Percentiles rank a stretch among this genome's conserved stretches.
phyloP scores from a whole-genome alignment of 2,888 invertebrate genomes.

The Rapana venosa region DNA sequence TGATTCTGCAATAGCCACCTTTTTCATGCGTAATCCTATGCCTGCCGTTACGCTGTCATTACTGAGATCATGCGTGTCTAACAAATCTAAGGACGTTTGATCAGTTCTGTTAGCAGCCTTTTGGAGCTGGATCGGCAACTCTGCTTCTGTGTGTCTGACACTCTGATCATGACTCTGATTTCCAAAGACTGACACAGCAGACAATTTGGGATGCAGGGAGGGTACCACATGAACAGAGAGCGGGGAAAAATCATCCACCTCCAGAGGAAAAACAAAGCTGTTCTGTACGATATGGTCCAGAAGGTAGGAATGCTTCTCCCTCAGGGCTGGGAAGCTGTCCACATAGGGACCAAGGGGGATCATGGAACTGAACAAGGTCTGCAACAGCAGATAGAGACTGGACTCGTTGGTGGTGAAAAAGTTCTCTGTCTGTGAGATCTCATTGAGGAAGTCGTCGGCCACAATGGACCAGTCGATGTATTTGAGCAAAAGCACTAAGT shows the following conservation, averaged over 20 bases:
- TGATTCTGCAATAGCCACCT: constrained; percentile 25
- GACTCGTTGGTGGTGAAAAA: constrained; percentile 82
- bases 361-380: constrained; percentile 80
- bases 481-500: constrained; percentile 81
- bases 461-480: constrained; percentile 72
- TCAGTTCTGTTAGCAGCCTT: not conserved
- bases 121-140: not conserved
- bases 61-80: constrained; percentile 2
- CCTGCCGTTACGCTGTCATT: constrained; percentile 27
- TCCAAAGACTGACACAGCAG: not conserved
- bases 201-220: not conserved
- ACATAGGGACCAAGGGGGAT: constrained; percentile 70
- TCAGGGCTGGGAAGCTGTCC: constrained; percentile 60
- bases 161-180: not conserved
- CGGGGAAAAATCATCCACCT: constrained; percentile 33
- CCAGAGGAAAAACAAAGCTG: constrained; percentile 34
- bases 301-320: constrained; percentile 63
- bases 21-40: constrained; percentile 19
- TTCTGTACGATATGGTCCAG: constrained; percentile 51
- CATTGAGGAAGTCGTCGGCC: constrained; percentile 74
- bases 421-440: constrained; percentile 82
- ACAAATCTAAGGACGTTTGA: not conserved
- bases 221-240: constrained; percentile 16
- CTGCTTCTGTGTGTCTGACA: not conserved
- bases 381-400: constrained; percentile 82